Conservation (phyloP, 2,888 invertebrate species). For the Baronia brevicornis region DNA sequence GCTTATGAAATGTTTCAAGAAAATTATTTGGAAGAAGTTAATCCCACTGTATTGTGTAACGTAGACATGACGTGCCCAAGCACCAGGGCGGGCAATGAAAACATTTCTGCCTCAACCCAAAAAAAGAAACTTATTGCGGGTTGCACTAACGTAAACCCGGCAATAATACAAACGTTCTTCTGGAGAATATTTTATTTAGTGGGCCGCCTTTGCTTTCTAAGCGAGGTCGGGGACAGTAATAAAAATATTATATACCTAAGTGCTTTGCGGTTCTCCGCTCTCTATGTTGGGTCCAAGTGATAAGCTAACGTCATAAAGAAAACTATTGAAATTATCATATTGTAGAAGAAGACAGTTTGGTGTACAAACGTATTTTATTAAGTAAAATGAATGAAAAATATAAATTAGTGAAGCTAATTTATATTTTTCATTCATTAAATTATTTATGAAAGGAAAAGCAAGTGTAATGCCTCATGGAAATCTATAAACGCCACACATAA, state of each 20-base stretch:
- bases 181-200: constrained; percentile 65
- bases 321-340: not conserved
- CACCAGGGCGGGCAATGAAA: constrained; percentile 25
- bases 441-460: no score
- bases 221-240: constrained; percentile 48
- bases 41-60: constrained; percentile 1
- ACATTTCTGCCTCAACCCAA: constrained; percentile 29
- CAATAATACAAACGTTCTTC: constrained; percentile 45
- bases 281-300: constrained; percentile 3
- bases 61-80: constrained; percentile 5
- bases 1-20: no score
- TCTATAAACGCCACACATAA: no score
- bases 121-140: constrained; percentile 28
- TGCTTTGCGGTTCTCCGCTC: constrained; percentile 30
- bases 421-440: no score
- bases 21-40: no score
- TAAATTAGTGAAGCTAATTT: no score
- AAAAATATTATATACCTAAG: constrained; percentile 64
- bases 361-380: no score
- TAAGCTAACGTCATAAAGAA: constrained; percentile 1
- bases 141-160: constrained; percentile 23
- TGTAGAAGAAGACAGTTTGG: no score
- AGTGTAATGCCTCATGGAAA: no score
- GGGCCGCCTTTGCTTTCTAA: constrained; percentile 47
- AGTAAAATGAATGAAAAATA: no score